phyloP scores from a whole-genome alignment of 2,113 vertebrate species.

The Prochilodus magdalenae region DNA sequence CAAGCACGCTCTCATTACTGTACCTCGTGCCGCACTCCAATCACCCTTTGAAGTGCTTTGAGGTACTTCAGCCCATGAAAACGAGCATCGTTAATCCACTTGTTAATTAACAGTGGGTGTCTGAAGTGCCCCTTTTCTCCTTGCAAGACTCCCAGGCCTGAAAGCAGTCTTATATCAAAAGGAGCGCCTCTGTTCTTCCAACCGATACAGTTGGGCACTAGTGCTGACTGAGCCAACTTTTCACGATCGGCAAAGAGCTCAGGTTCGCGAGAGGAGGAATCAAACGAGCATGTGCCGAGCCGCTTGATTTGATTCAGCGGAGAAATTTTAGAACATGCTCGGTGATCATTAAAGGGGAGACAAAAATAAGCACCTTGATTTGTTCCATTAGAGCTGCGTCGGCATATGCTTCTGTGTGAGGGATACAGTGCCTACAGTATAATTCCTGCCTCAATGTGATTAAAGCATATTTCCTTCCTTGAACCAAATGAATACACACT shows the following conservation, averaged over 20 bases:
- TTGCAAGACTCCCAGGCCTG: conserved; percentile 69
- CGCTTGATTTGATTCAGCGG: conserved; percentile 18
- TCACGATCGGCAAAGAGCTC: conserved; percentile 11
- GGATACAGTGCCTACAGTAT: conserved; percentile 33
- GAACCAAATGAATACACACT: conserved; percentile 59
- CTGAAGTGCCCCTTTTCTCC: conserved; percentile 76
- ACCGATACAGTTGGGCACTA: conserved; percentile 31
- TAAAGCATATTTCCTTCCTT: conserved; percentile 50
- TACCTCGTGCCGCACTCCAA: conserved; percentile 74
- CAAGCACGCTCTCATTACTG: conserved; percentile 76
- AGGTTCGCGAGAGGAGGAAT: background rate
- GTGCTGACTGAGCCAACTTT: conserved; percentile 37
- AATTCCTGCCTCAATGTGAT: conserved; percentile 52
- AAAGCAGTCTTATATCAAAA: conserved; percentile 70
- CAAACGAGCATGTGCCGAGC: conserved; percentile 34
- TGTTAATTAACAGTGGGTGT: conserved; percentile 80
- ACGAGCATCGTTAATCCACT: conserved; percentile 82
- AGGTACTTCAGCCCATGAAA: conserved; percentile 79
- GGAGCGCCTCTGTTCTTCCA: conserved; percentile 58
- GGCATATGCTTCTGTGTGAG: conserved; percentile 22
- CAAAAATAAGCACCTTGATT: conserved; percentile 43
- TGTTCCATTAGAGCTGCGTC: conserved; percentile 41
- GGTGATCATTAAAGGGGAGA: conserved; percentile 35
- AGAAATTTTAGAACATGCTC: conserved; percentile 21
- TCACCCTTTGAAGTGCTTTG: conserved; percentile 82